A percentile compares a stretch with the other conserved stretches of the same genome.
phyloP scores from a whole-genome alignment of 2,113 vertebrate genomes.

The Pelmatolapia mariae region DNA sequence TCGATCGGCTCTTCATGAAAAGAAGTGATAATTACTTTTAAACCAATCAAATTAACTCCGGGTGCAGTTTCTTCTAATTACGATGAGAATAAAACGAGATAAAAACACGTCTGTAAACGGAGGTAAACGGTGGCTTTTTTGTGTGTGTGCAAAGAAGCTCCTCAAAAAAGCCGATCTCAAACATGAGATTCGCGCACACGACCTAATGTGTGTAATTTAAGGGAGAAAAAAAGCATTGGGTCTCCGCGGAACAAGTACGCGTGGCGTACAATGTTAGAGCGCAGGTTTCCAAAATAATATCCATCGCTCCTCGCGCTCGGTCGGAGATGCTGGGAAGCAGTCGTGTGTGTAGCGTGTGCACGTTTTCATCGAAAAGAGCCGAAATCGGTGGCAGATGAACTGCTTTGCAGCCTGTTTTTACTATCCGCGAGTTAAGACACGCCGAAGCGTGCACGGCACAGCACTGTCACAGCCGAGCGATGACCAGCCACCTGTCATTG shows the following conservation, averaged over 20 bases:
- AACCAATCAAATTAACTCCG: background rate
- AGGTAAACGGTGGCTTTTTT: background rate
- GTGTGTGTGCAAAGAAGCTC: background rate
- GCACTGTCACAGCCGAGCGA: constrained; percentile 48
- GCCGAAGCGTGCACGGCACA: background rate
- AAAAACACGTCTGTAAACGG: background rate
- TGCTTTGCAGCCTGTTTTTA: background rate
- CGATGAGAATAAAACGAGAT: background rate
- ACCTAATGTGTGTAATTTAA: background rate
- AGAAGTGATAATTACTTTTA: background rate
- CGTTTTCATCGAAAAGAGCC: background rate
- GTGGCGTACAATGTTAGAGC: background rate
- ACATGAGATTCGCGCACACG: background rate
- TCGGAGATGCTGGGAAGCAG: background rate
- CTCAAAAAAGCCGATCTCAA: background rate
- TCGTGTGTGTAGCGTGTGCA: background rate
- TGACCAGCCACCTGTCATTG: constrained; percentile 69
- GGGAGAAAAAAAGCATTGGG: background rate
- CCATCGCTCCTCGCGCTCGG: background rate
- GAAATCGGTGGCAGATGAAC: background rate
- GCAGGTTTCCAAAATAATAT: constrained; percentile 26
- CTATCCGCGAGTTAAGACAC: background rate
- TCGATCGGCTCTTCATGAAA: background rate
- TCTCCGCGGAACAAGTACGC: background rate
- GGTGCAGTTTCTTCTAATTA: background rate